Base-by-base conservation (phyloP, 2,797 vertebrate species). In the Typhlichthys subterraneus region DNA sequence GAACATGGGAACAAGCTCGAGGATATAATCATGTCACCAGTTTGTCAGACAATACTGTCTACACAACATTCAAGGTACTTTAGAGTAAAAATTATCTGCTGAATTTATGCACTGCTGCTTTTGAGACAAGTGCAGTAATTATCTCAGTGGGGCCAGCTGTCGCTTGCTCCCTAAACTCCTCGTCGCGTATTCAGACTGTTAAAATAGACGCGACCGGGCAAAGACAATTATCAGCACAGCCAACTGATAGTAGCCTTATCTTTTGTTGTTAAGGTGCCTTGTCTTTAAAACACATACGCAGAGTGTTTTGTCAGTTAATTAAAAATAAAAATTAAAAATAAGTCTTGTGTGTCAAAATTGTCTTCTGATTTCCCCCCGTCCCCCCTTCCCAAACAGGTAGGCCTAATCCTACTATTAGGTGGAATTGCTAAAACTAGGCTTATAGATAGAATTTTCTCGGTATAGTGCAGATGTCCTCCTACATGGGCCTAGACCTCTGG, bases 111-210 rank as follows among this genome's bases (percentile, higher is more conserved):
- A 52, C 10, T 11, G 48, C 59, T 53, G 63, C 7, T 23, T 45
- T 51, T 45, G 54, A 57, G 59, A 53, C 45, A 33, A 60, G 10
- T 38, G n/a, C 47, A n/a, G 29, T 42, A 51, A 61, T 61, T 51
- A 61, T 19, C 38, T 52, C 33, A n/a, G 31, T 38, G 53, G 14
- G 14, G 53, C 4, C 12, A 12, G 38, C 63, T 38, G 56, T 66
- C 56, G 59, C 23, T 15, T 12, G 42, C 42, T 53, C 63, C 23
- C 19, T 14, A 49, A 63, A 14, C 29, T 15, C 8, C 19, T 23
- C 10, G 4, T 33, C 9, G 12, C 10, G 38, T 31, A 61, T 52
- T 17, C 42, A 12, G 42, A 10, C 42, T 45, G 48, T 42, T n/a
- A 2, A 2, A 51, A 42, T 31, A 42, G 6, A 52, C n/a, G 15